Conservation (phyloP, 2,888 invertebrate species). For the Sarcophaga carnaria region DNA sequence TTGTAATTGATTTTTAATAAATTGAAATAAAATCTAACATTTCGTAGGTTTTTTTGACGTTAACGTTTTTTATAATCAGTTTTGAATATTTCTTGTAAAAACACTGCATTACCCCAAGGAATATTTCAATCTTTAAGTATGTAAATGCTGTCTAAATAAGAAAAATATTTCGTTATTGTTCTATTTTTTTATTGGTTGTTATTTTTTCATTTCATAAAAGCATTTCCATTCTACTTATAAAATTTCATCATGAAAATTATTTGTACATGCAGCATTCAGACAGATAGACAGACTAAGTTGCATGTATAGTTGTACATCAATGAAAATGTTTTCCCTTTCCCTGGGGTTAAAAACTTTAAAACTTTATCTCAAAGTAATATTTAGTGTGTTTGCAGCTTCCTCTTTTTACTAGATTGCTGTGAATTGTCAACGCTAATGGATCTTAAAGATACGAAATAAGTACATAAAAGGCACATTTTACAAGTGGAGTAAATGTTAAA, state of each 20-base stretch:
- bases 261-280: not conserved
- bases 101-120: not conserved
- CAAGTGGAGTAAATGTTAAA: not conserved
- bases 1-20: too few species aligned
- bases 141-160: not conserved
- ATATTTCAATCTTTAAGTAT: not conserved
- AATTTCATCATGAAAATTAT: not conserved
- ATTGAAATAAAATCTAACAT: too few species aligned
- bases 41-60: too few species aligned
- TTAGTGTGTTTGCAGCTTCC: not conserved
- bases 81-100: too few species aligned
- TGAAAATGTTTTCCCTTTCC: not conserved
- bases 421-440: conserved; percentile 39
- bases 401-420: not conserved
- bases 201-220: not conserved
- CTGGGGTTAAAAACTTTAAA: conserved; percentile 1
- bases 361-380: not conserved
- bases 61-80: not conserved
- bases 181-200: not conserved
- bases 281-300: not conserved
- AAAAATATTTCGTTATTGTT: not conserved
- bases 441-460: not conserved
- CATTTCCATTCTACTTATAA: not conserved
- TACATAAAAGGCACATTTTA: not conserved
- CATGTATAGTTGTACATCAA: not conserved